These are phyloP conservation scores for Drosophila albomicans DNA, from an alignment of 1,140 invertebrate genomes.

Conservation along the genomic window DNA sequence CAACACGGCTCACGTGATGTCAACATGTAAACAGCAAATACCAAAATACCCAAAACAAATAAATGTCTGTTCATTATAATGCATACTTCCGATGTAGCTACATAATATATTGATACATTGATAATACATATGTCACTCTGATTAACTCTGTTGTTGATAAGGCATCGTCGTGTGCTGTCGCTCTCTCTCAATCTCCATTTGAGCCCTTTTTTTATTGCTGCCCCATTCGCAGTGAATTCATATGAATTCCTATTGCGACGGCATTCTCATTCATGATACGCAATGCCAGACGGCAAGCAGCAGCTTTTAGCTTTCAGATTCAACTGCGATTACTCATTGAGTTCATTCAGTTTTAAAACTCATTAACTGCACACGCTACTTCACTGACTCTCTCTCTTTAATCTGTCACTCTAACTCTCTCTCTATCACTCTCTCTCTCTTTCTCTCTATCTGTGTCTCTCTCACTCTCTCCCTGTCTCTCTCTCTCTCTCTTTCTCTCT, in stretches of 20 bases:
- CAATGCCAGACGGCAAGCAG: not conserved
- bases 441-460: too few species aligned
- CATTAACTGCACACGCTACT: constrained; percentile 1
- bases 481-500: too few species aligned
- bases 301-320: not conserved
- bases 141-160: constrained; percentile 52
- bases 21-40: constrained; percentile 42
- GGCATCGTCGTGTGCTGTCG: not conserved
- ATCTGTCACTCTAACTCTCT: too few species aligned
- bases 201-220: constrained; percentile 50
- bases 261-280: constrained; percentile 16
- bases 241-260: constrained; percentile 36
- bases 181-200: constrained; percentile 22
- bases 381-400: not conserved
- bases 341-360: constrained; percentile 5
- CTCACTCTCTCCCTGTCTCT: too few species aligned
- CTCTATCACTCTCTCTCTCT: too few species aligned
- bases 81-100: constrained; percentile 29
- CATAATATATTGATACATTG: constrained; percentile 5
- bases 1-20: constrained; percentile 50
- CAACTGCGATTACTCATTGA: constrained; percentile 4
- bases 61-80: constrained; percentile 12
- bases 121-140: constrained; percentile 47
- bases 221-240: constrained; percentile 27
- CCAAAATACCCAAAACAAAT: not conserved